Conservation (phyloP, 2,797 vertebrate genomes). For the Pangasius krempfi region DNA sequence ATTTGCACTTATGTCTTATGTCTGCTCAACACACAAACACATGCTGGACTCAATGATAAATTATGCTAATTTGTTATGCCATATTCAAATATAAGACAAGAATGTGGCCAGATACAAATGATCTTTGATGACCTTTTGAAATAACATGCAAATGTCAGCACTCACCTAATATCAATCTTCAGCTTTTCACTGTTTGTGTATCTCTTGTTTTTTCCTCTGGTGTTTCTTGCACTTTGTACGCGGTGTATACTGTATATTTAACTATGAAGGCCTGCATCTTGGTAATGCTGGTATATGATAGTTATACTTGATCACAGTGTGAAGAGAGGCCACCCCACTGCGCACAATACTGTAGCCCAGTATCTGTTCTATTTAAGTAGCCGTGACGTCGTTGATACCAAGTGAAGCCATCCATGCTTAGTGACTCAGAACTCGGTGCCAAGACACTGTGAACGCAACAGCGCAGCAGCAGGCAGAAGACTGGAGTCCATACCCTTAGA, state of each 20-base stretch:
- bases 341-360: conserved; percentile 10
- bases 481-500: conserved; percentile 12
- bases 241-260: not conserved
- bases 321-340: not conserved
- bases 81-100: conserved; percentile 7
- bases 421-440: conserved; percentile 74
- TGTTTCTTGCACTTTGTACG: conserved; percentile 1
- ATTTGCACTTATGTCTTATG: not conserved
- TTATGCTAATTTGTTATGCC: conserved; percentile 5
- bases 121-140: conserved; percentile 2
- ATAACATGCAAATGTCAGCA: conserved; percentile 7
- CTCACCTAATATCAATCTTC: not conserved
- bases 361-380: conserved; percentile 57
- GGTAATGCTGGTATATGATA: not conserved
- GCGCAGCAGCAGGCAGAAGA: conserved; percentile 53
- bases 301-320: conserved; percentile 6
- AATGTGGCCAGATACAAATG: not conserved
- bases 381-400: conserved; percentile 60
- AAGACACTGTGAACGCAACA: conserved; percentile 66
- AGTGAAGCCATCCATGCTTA: conserved; percentile 42
- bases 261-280: not conserved
- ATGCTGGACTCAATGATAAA: not conserved
- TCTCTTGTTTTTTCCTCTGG: not conserved
- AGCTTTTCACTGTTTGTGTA: not conserved
- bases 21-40: not conserved